These are phyloP conservation scores for Leptodactylus fallax DNA, from an alignment of 2,797 vertebrate species.

Conservation along the genomic window DNA sequence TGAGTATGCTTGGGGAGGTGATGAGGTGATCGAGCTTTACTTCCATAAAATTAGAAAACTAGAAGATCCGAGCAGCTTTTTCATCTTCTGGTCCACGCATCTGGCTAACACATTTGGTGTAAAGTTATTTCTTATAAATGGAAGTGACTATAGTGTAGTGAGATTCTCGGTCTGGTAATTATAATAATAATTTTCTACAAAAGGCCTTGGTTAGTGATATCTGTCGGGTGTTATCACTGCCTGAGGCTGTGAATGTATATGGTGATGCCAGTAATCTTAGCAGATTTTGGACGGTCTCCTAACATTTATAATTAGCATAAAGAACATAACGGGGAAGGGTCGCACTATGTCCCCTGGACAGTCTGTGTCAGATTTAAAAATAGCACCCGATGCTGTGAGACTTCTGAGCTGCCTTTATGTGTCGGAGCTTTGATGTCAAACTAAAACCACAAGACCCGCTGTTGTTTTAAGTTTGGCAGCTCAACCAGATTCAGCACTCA, in stretches of 20 bases:
- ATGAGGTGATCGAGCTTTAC: no score
- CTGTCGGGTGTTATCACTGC: no score
- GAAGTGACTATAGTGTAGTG: background rate
- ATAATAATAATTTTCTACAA: background rate
- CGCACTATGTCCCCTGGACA: slow-evolving; percentile 22
- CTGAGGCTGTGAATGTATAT: background rate
- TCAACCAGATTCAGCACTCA: background rate
- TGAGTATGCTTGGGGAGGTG: no score
- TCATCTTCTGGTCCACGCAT: background rate
- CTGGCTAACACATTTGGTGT: background rate
- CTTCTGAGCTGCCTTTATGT: slow-evolving; percentile 47
- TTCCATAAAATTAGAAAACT: no score
- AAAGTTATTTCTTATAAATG: background rate
- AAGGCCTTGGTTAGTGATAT: background rate
- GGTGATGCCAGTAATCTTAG: background rate
- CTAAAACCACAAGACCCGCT: slow-evolving; percentile 45
- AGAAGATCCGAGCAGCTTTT: background rate
- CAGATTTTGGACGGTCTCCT: background rate
- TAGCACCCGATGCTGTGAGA: slow-evolving; percentile 16
- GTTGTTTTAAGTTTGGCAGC: slow-evolving; percentile 50
- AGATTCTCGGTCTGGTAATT: background rate
- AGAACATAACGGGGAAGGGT: background rate
- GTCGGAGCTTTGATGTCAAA: slow-evolving; percentile 50
- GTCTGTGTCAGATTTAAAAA: slow-evolving; percentile 38
- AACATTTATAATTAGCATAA: background rate